Percentiles rank a stretch among this genome's conserved stretches.
Evolutionary conservation across 2,797 vertebrate genomes (phyloP).

Genomic region (Esox lucius): DNA sequence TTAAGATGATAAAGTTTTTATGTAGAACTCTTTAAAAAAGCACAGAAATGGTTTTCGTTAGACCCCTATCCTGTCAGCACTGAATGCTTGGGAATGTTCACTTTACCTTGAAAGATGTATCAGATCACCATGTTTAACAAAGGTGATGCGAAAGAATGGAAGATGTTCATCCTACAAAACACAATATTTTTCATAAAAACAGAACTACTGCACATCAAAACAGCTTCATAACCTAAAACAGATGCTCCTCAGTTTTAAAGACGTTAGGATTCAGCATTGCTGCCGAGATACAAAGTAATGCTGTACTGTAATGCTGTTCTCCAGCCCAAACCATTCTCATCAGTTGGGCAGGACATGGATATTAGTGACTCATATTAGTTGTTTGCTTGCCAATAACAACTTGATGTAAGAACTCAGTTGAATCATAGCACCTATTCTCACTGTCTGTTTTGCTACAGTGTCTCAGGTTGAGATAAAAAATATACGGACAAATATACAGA

Average conservation of each 20-base stretch:
- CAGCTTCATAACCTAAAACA: not conserved
- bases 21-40: not conserved
- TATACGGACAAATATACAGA: not conserved
- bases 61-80: too few species aligned
- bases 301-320: conserved; percentile 41
- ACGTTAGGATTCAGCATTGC: not conserved
- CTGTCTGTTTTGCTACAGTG: conserved; percentile 41
- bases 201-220: not conserved
- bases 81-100: too few species aligned
- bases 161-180: not conserved
- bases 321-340: conserved; percentile 21
- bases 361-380: conserved; percentile 45
- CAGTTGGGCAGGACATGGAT: conserved; percentile 29
- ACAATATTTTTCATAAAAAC: not conserved
- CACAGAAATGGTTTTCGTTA: too few species aligned
- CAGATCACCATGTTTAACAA: not conserved
- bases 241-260: not conserved
- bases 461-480: conserved; percentile 34
- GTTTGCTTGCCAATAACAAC: conserved; percentile 32
- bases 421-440: conserved; percentile 40
- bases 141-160: not conserved
- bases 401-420: conserved; percentile 40
- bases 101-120: not conserved
- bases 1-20: not conserved
- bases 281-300: conserved; percentile 3